These are phyloP conservation scores for Lithobates sylvaticus DNA, from an alignment of 2,797 vertebrate species.

Conservation along the genomic window DNA sequence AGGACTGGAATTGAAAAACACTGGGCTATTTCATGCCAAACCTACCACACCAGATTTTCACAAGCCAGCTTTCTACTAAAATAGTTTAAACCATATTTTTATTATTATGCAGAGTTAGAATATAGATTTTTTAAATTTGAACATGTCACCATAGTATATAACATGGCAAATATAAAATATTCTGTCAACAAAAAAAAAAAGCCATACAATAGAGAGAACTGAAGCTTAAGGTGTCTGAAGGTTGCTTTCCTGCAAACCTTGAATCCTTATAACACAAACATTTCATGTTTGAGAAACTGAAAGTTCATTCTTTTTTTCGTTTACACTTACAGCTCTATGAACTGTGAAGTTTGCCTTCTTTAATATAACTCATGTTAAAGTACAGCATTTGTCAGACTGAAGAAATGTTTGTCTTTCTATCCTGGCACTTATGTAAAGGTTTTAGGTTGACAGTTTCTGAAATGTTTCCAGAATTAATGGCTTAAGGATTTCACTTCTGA, in stretches of 20 bases:
- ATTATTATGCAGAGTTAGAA: too few species aligned
- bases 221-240: background rate
- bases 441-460: slow-evolving; percentile 23
- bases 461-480: slow-evolving; percentile 36
- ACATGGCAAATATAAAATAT: background rate
- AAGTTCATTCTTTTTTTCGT: background rate
- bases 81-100: too few species aligned
- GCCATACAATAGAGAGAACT: background rate
- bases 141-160: background rate
- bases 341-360: background rate
- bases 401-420: slow-evolving; percentile 34
- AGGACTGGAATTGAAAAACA: too few species aligned
- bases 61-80: too few species aligned
- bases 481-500: slow-evolving; percentile 18
- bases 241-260: background rate
- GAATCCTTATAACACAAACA: background rate
- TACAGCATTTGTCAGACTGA: background rate
- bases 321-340: background rate
- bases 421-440: slow-evolving; percentile 19
- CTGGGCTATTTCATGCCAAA: too few species aligned
- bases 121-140: too few species aligned
- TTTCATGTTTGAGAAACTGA: background rate
- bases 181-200: background rate
- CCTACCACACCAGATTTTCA: too few species aligned
- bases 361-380: slow-evolving; percentile 7